Percentiles rank a stretch among this genome's conserved stretches.
These are phyloP conservation scores for Cranoglanis bouderius DNA, from an alignment of 2,113 vertebrate genomes.

Conservation along the genomic window DNA sequence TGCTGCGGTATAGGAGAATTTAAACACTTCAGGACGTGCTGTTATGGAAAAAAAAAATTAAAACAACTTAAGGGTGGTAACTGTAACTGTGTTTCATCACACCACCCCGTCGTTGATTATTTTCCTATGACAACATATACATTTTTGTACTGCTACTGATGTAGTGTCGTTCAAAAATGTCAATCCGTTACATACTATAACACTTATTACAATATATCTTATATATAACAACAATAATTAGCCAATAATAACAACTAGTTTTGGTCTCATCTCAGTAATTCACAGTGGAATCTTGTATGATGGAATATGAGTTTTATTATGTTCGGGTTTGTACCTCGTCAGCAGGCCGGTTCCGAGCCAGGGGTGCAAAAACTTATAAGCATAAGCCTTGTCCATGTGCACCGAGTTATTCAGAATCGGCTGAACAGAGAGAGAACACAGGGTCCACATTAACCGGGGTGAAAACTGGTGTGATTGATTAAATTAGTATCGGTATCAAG, in stretches of 20 bases:
- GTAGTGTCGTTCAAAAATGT: too few relatives aligned
- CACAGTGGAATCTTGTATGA: background rate
- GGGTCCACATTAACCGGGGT: background rate
- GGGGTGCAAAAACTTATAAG: conserved; percentile 86
- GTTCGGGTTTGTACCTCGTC: conserved; percentile 77
- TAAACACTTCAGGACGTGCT: background rate
- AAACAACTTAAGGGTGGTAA: too few relatives aligned
- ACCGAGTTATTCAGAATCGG: conserved; percentile 77
- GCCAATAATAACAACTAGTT: background rate
- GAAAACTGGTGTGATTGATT: background rate
- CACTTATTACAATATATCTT: too few relatives aligned
- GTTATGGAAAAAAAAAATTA: too few relatives aligned
- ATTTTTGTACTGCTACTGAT: too few relatives aligned
- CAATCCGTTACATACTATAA: too few relatives aligned
- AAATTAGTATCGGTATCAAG: background rate
- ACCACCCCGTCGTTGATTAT: background rate
- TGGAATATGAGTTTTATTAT: background rate
- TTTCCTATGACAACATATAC: background rate
- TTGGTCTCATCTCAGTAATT: background rate
- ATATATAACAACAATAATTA: background rate
- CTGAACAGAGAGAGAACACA: conserved; percentile 62
- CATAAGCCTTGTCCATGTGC: conserved; percentile 83
- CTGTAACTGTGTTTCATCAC: too few relatives aligned
- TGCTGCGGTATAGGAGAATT: background rate
- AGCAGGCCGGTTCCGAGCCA: conserved; percentile 95